A percentile compares a stretch with the other conserved stretches of the same genome.
Evolutionary conservation across 2,888 invertebrate genomes (phyloP).

Genomic region (Rotaria sp.): DNA sequence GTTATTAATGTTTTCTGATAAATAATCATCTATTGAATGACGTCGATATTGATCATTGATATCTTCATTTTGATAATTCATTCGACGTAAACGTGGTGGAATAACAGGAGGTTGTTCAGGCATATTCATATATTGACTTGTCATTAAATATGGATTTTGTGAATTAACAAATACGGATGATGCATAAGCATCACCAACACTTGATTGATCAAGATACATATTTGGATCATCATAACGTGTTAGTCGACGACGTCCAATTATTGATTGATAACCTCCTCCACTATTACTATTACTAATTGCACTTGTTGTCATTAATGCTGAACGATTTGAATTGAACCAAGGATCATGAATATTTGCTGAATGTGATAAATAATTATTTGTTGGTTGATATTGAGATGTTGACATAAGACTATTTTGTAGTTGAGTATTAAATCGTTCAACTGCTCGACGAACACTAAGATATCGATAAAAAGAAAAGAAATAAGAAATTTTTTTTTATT

Average conservation of each 20-base stretch:
- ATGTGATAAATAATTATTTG: neutral
- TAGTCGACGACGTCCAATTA: neutral
- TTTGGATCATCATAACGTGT: neutral
- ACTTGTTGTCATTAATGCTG: neutral
- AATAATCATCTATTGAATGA: conserved; percentile 12
- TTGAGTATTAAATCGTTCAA: conserved; percentile 16
- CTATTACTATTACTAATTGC: neutral
- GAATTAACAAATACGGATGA: neutral
- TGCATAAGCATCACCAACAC: neutral
- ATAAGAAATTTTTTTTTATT: neutral
- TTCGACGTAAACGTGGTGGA: conserved; percentile 8
- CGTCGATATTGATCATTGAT: neutral
- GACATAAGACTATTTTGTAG: neutral
- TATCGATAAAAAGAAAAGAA: neutral
- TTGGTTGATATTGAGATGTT: neutral
- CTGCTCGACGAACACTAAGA: neutral
- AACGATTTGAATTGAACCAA: neutral
- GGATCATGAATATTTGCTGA: neutral
- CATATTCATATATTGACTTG: neutral
- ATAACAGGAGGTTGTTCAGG: neutral
- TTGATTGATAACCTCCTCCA: conserved; percentile 16
- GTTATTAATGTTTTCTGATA: neutral
- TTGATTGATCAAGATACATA: neutral
- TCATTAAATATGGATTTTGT: neutral
- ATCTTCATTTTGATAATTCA: neutral